phyloP scores from a whole-genome alignment of 2,113 vertebrate genomes.

The Prionailurus viverrinus region DNA sequence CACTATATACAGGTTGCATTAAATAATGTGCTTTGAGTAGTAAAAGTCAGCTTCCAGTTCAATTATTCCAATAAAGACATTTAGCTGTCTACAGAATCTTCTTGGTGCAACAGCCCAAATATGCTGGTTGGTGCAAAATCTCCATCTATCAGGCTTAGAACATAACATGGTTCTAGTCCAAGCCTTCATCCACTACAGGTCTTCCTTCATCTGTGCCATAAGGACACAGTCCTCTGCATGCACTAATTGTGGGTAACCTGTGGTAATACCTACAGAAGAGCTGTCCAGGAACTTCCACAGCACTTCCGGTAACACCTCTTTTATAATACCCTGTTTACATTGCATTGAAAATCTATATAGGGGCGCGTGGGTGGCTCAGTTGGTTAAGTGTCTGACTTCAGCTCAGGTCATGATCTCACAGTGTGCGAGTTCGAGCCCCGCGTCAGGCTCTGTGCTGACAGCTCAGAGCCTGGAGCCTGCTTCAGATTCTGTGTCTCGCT shows the following conservation, averaged over 20 bases:
- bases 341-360: background rate
- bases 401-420: no score
- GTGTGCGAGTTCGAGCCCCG: no score
- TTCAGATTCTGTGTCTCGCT: no score
- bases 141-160: background rate
- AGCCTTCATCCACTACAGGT: background rate
- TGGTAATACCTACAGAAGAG: background rate
- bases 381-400: no score
- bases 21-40: background rate
- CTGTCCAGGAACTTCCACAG: background rate
- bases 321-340: background rate
- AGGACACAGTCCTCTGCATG: background rate
- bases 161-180: background rate
- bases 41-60: background rate
- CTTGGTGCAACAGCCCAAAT: background rate
- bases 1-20: background rate
- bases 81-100: background rate
- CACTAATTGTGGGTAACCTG: background rate
- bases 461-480: no score
- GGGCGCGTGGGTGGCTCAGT: no score
- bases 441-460: no score
- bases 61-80: slow-evolving; percentile 16
- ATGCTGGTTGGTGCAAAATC: background rate
- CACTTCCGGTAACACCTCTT: background rate
- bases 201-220: background rate